Conservation (phyloP, 2,113 vertebrate species). For the Perca flavescens region DNA sequence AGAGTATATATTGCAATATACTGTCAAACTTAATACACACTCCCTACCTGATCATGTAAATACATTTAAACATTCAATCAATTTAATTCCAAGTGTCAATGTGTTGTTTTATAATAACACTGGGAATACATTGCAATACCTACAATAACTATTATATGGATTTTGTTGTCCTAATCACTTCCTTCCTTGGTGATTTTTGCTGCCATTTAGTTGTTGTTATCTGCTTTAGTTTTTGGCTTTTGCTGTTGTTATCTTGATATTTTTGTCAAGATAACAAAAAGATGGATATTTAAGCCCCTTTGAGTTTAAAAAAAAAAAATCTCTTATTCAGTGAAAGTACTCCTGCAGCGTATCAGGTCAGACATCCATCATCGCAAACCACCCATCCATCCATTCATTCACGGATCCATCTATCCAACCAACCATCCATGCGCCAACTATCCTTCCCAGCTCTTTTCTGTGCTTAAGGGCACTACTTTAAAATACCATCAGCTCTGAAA, state of each 20-base stretch:
- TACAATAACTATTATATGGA: neutral
- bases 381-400: constrained; percentile 29
- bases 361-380: constrained; percentile 36
- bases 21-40: neutral
- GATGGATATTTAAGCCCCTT: constrained; percentile 34
- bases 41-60: neutral
- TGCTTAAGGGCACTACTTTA: constrained; percentile 1
- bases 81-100: neutral
- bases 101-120: neutral
- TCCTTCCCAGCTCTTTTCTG: constrained; percentile 17
- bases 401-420: constrained; percentile 12
- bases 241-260: constrained; percentile 51
- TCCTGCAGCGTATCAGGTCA: constrained; percentile 38
- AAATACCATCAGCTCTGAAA: constrained; percentile 31
- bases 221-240: constrained; percentile 27
- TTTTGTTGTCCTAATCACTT: constrained; percentile 14
- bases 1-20: neutral
- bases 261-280: constrained; percentile 44
- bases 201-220: constrained; percentile 33
- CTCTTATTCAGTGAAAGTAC: constrained; percentile 36
- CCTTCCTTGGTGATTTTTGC: neutral
- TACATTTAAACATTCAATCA: no score
- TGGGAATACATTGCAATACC: neutral
- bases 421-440: neutral
- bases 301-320: constrained; percentile 17